Base-by-base conservation (phyloP, 2,113 vertebrate genomes). In the Carlito syrichta region DNA sequence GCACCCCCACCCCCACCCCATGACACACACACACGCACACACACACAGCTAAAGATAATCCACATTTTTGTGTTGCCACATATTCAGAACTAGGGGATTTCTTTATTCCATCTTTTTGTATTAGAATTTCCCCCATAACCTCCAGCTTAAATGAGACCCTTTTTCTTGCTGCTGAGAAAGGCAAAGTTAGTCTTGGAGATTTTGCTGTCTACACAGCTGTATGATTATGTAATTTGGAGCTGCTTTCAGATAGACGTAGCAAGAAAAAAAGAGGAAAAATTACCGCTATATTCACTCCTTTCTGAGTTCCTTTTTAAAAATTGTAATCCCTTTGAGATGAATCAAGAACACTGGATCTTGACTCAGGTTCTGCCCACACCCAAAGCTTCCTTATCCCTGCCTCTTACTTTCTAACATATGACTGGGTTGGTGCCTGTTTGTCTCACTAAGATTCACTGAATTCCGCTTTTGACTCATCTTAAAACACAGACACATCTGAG, bases 371-470 rank as follows among this genome's bases (percentile, higher is more conserved):
- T 40, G 6, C 11, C 69, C 40, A 27, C 14, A 22, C 1, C 20
- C 40, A 8, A 38, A 10, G 19, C 6, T 45, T 38, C 17, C 76
- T 25, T 4, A 32, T 38, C 1, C 7, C 23, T 30, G 22, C 38
- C 63, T 68, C 30, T 25, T 58, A 17, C 3, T 19, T 69, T n/a
- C 19, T 35, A 23, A n/a, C 10, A 25, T 19, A 56, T 11, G 19
- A 0, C 14, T 32, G 6, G 6, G 32, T 25, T 38, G 63, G n/a
- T 69, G 7, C n/a, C 16, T 63, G 16, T 10, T 20, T 74, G 0
- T 58, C 4, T 48, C 19, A n/a, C 1, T 40, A 48, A 27, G 5
- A 87, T 23, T 2, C 25, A 48, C 40, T 32, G 38, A 45, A 27
- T 43, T 43, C 3, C 56, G 13, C 23, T 74, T 95, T 54, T 8